phyloP scores from a whole-genome alignment of 2,888 invertebrate genomes.

The Patella depressa region DNA sequence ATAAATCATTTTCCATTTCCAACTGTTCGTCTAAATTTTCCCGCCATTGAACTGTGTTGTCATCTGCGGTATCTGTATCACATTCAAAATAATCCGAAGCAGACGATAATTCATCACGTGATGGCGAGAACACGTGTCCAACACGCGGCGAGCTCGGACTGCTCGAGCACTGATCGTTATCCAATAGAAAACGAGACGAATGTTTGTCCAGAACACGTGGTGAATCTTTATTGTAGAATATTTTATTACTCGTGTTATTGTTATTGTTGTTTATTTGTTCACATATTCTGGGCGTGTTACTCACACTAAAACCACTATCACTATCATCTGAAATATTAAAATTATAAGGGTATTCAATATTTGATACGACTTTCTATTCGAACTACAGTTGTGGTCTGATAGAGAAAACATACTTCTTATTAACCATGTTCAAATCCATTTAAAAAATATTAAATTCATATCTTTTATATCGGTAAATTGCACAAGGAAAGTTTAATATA shows the following conservation, averaged over 20 bases:
- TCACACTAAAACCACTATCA: slow-evolving; percentile 57
- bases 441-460: background rate
- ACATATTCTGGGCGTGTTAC: slow-evolving; percentile 48
- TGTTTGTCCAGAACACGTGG: background rate
- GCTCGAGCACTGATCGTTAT: background rate
- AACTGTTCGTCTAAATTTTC: background rate
- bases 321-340: slow-evolving; percentile 50
- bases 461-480: background rate
- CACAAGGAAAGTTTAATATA: too few relatives aligned
- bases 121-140: background rate
- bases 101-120: slow-evolving; percentile 15
- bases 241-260: background rate
- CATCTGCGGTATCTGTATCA: background rate
- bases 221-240: background rate
- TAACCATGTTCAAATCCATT: background rate
- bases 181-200: background rate
- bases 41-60: background rate
- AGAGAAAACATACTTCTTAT: background rate
- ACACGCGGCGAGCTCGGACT: background rate
- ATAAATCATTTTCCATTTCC: too few relatives aligned
- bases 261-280: slow-evolving; percentile 14
- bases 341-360: background rate
- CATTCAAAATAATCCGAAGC: slow-evolving; percentile 3
- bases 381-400: too few relatives aligned
- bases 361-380: background rate